phyloP scores from a whole-genome alignment of 92 coral and sea anemone species.

The Porites divaricata region DNA sequence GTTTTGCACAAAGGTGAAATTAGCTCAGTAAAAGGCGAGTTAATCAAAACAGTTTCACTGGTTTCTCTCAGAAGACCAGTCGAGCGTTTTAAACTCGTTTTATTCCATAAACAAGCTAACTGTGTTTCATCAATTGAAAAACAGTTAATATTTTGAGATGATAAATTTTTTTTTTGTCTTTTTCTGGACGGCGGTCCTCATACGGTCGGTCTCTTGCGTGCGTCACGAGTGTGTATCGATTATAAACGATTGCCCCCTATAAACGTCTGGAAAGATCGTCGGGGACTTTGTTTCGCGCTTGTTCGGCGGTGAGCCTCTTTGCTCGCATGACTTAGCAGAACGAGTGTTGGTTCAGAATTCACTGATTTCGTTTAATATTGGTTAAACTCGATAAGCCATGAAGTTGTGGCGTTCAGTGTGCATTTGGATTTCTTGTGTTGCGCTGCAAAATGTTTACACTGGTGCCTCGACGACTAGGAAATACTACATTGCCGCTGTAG shows the following conservation, averaged over 20 bases:
- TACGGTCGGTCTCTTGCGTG: no score
- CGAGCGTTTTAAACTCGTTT: no score
- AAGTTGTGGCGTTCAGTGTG: not conserved
- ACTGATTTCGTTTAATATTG: not conserved
- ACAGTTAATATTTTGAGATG: no score
- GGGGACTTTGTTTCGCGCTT: not conserved
- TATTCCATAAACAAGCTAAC: no score
- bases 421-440: not conserved
- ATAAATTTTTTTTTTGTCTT: no score
- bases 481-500: conserved; percentile 87
- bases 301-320: not conserved
- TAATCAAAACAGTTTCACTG: no score
- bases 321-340: not conserved
- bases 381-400: not conserved
- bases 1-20: no score
- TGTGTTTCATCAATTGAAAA: no score
- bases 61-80: no score
- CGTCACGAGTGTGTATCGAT: not conserved
- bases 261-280: not conserved
- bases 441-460: not conserved
- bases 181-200: no score
- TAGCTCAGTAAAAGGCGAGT: no score
- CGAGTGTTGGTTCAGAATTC: not conserved
- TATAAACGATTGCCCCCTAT: not conserved
- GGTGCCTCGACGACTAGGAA: conserved; percentile 45